Conservation (phyloP, 2,797 vertebrate genomes). For the Anolis apletophallus region DNA sequence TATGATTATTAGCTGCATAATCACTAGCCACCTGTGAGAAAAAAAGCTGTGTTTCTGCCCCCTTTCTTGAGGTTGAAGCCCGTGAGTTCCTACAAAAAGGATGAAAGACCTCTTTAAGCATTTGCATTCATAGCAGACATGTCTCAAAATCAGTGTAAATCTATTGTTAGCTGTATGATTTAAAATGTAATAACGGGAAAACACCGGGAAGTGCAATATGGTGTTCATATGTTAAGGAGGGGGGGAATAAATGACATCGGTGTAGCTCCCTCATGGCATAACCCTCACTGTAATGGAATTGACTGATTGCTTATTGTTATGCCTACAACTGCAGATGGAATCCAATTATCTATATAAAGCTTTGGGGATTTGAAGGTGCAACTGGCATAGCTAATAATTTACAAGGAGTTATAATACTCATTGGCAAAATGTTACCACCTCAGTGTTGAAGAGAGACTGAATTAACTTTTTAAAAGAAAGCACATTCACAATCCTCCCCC, state of each 20-base stretch:
- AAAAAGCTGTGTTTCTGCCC: slow-evolving; percentile 33
- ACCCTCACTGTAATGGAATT: slow-evolving; percentile 49
- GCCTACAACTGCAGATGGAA: slow-evolving; percentile 21
- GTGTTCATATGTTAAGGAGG: slow-evolving; percentile 41
- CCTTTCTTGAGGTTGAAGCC: slow-evolving; percentile 45
- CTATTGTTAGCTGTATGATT: slow-evolving; percentile 55
- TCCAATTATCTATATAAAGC: slow-evolving; percentile 58
- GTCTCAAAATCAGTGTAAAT: slow-evolving; percentile 46
- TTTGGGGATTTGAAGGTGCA: slow-evolving; percentile 52
- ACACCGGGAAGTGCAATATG: slow-evolving; percentile 29
- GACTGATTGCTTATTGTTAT: slow-evolving; percentile 63
- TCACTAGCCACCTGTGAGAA: slow-evolving; percentile 29
- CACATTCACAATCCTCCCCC: background rate
- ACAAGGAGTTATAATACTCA: slow-evolving; percentile 4
- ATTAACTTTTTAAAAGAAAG: slow-evolving; percentile 34
- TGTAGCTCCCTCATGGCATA: slow-evolving; percentile 13
- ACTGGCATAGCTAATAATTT: slow-evolving; percentile 49
- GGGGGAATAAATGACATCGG: slow-evolving; percentile 49
- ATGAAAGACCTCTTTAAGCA: slow-evolving; percentile 29
- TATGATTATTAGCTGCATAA: background rate
- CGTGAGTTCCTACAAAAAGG: slow-evolving; percentile 10
- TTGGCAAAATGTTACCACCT: slow-evolving; percentile 48
- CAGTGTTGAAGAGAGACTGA: slow-evolving; percentile 29
- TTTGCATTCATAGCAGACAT: slow-evolving; percentile 53
- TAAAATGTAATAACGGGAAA: slow-evolving; percentile 68